A percentile compares a stretch with the other conserved stretches of the same genome.
Conservation (phyloP, 2,797 vertebrate genomes). For the Taenioides sp. region DNA sequence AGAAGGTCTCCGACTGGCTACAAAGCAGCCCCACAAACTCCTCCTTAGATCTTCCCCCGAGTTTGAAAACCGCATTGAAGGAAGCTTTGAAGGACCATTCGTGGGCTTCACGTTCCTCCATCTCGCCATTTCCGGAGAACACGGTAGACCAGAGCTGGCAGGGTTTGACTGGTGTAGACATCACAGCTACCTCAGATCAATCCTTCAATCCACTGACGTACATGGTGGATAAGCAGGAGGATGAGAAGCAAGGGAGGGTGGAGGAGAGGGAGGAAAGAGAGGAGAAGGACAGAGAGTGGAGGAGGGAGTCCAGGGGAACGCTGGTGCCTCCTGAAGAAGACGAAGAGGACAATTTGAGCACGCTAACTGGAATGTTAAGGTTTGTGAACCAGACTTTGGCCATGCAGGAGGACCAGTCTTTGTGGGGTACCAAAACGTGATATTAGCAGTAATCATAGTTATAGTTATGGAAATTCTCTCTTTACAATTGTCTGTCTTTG, state of each 20-base stretch:
- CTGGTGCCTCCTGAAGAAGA: constrained; percentile 44
- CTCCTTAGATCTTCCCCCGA: constrained; percentile 76
- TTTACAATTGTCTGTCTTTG: not conserved
- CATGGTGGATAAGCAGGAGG: constrained; percentile 54
- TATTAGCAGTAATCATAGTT: not conserved
- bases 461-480: too few relatives aligned
- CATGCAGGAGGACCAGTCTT: constrained; percentile 68
- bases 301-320: constrained; percentile 39
- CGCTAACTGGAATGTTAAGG: constrained; percentile 74
- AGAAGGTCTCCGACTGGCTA: constrained; percentile 12
- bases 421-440: constrained; percentile 39
- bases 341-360: constrained; percentile 49
- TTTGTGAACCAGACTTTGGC: constrained; percentile 78
- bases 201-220: constrained; percentile 86
- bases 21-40: constrained; percentile 52
- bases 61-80: constrained; percentile 61
- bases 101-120: constrained; percentile 37
- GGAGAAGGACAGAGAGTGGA: constrained; percentile 19
- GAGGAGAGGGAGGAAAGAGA: constrained; percentile 11
- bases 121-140: constrained; percentile 29
- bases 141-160: constrained; percentile 59
- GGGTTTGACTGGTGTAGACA: constrained; percentile 56
- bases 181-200: constrained; percentile 60
- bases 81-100: constrained; percentile 56
- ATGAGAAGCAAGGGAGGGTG: constrained; percentile 7